phyloP scores from a whole-genome alignment of 2,113 vertebrate genomes.

The Falco punctatus region DNA sequence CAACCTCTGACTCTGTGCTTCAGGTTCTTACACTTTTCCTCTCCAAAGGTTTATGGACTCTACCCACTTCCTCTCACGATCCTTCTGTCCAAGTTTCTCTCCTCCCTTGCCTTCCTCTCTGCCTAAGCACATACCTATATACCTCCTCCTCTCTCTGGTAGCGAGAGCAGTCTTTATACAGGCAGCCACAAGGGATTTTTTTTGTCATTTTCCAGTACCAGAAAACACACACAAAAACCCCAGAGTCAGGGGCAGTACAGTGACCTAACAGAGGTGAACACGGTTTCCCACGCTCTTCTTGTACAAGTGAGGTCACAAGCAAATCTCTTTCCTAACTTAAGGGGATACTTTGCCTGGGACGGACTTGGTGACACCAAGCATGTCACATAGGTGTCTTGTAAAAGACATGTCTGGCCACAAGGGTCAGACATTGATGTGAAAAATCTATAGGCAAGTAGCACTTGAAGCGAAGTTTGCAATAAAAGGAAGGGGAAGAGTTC shows the following conservation, averaged over 20 bases:
- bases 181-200: not conserved
- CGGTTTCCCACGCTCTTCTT: not conserved
- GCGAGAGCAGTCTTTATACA: not conserved
- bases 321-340: not conserved
- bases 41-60: not conserved
- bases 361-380: not conserved
- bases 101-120: not conserved
- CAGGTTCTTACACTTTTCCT: not conserved
- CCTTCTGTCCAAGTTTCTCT: not conserved
- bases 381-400: not conserved
- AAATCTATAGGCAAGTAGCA: not conserved
- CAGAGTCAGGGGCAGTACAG: not conserved
- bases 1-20: not conserved
- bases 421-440: not conserved
- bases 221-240: not conserved
- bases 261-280: not conserved
- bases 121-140: not conserved
- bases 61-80: not conserved
- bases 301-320: not conserved
- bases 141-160: not conserved
- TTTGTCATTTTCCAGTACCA: not conserved
- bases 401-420: not conserved
- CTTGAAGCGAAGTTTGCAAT: not conserved
- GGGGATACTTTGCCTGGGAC: not conserved
- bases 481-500: not conserved